Conservation (phyloP, 2,113 vertebrate genomes). For the Mastomys natalensis region DNA sequence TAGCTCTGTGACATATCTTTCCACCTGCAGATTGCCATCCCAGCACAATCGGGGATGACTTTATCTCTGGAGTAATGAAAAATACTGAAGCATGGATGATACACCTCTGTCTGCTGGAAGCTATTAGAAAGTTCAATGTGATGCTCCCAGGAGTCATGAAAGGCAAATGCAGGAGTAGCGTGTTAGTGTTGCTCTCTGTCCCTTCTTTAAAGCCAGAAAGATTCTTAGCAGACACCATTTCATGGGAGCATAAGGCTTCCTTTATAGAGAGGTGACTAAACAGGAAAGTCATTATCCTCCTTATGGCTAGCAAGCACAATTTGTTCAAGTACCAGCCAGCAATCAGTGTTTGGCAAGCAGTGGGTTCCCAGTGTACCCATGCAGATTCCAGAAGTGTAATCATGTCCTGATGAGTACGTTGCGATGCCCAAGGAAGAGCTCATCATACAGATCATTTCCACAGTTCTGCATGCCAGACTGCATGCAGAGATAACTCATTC, state of each 20-base stretch:
- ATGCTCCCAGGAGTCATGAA: background rate
- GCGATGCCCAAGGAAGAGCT: background rate
- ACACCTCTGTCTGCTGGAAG: background rate
- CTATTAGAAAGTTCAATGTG: background rate
- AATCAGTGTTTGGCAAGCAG: slow-evolving; percentile 23
- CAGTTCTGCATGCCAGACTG: too few relatives aligned
- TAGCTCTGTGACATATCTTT: background rate
- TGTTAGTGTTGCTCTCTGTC: background rate
- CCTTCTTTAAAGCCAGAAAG: slow-evolving; percentile 1
- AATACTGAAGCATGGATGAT: background rate
- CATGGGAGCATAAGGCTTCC: background rate
- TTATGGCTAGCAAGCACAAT: background rate
- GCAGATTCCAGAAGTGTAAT: background rate
- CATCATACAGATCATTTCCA: rapidly evolving
- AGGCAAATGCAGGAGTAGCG: background rate
- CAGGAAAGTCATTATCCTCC: background rate
- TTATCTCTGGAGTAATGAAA: background rate
- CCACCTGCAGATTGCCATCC: background rate
- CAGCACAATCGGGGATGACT: too few relatives aligned
- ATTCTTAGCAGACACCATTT: background rate
- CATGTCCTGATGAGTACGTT: background rate
- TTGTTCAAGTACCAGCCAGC: background rate
- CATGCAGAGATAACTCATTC: background rate
- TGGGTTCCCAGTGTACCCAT: slow-evolving; percentile 9
- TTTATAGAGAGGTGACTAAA: background rate